Conservation (phyloP, 2,888 invertebrate species). For the Ramazzottius varieornatus region DNA sequence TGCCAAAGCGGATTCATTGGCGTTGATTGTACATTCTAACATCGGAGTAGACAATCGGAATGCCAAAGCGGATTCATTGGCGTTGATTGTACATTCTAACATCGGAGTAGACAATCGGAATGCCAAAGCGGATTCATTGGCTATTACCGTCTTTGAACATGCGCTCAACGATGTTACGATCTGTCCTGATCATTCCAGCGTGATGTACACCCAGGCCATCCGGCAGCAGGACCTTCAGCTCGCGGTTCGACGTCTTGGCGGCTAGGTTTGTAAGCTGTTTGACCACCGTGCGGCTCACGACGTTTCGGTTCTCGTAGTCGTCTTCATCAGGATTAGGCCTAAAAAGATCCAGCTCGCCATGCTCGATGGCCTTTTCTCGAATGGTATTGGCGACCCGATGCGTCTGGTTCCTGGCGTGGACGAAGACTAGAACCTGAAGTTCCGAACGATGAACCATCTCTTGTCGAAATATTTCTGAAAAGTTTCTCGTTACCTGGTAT, state of each 20-base stretch:
- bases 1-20: too few species aligned
- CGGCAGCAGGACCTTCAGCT: constrained; percentile 52
- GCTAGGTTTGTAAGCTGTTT: not conserved
- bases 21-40: too few species aligned
- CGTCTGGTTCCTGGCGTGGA: constrained; percentile 88
- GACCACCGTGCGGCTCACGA: not conserved
- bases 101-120: too few species aligned
- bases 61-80: too few species aligned
- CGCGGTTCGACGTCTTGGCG: constrained; percentile 34
- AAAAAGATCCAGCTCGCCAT: constrained; percentile 42
- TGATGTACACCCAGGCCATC: constrained; percentile 80
- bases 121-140: too few species aligned
- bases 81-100: too few species aligned
- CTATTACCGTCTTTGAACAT: constrained; percentile 5
- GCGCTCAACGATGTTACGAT: constrained; percentile 33
- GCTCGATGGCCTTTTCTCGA: constrained; percentile 49
- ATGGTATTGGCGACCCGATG: constrained; percentile 57
- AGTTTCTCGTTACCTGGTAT: constrained; percentile 39
- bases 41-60: too few species aligned
- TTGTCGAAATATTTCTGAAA: not conserved
- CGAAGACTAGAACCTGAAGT: constrained; percentile 65
- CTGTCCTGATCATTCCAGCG: constrained; percentile 69
- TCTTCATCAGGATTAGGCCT: constrained; percentile 23
- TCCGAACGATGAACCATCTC: not conserved
- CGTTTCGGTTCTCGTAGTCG: not conserved